Evolutionary conservation across 2,888 invertebrate species (phyloP).

Genomic region (Plagodis pulveraria): DNA sequence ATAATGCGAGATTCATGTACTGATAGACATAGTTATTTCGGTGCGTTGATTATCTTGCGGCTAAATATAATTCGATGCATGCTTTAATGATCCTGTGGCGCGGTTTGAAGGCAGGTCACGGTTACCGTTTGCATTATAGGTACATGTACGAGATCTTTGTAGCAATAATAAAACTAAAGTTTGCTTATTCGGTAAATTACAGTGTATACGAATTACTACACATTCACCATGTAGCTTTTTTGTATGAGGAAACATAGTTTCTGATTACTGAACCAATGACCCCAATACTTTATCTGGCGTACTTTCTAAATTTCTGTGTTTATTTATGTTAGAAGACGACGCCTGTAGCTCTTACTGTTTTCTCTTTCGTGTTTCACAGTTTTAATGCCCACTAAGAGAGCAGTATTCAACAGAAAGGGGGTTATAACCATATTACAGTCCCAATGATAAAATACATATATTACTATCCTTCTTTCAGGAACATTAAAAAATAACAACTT

Average conservation of each 20-base stretch:
- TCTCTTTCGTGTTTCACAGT: neutral
- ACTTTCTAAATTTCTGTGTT: slow-evolving; percentile 18
- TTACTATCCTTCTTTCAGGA: too few relatives aligned
- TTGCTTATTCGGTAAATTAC: too few relatives aligned
- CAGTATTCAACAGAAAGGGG: too few relatives aligned
- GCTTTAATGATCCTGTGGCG: slow-evolving; percentile 22
- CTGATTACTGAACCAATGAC: slow-evolving; percentile 4
- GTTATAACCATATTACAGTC: too few relatives aligned
- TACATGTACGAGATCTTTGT: slow-evolving; percentile 7
- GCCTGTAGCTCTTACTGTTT: neutral
- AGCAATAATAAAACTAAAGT: too few relatives aligned
- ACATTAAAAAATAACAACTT: too few relatives aligned
- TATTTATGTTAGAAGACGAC: slow-evolving; percentile 11
- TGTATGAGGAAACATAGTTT: neutral
- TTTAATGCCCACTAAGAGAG: too few relatives aligned
- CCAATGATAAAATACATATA: too few relatives aligned
- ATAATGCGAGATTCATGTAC: slow-evolving; percentile 49
- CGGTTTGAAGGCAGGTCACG: slow-evolving; percentile 27
- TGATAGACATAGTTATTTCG: slow-evolving; percentile 44
- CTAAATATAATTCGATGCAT: slow-evolving; percentile 42
- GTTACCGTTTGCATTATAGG: neutral
- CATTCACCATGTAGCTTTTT: neutral
- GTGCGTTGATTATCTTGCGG: slow-evolving; percentile 32
- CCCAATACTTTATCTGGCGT: slow-evolving; percentile 2
- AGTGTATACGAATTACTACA: neutral